These are phyloP conservation scores for Seira ritae DNA, from an alignment of 2,888 invertebrate genomes.

Conservation along the genomic window DNA sequence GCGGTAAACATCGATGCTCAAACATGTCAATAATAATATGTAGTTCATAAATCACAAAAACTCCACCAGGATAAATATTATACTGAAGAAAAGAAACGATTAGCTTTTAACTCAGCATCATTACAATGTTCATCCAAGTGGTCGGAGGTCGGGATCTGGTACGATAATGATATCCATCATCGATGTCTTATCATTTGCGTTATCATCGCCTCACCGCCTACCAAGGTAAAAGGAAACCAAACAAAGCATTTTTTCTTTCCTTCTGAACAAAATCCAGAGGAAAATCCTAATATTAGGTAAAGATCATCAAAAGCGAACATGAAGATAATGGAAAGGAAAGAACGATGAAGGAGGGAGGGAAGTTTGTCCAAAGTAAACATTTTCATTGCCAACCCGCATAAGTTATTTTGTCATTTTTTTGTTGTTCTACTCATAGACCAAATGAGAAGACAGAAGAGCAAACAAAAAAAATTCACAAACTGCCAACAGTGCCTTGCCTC, in stretches of 20 bases:
- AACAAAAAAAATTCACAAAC: not conserved
- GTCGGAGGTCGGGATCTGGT: slow-evolving; percentile 12
- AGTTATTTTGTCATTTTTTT: slow-evolving; percentile 10
- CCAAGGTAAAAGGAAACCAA: slow-evolving; percentile 7
- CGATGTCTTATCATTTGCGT: slow-evolving; percentile 20
- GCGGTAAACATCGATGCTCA: no score
- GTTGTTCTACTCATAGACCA: not conserved
- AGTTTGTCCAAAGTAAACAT: slow-evolving; percentile 61
- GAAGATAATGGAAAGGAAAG: not conserved
- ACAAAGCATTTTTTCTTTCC: not conserved
- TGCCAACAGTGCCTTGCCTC: no score
- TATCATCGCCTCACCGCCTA: slow-evolving; percentile 19
- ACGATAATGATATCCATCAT: slow-evolving; percentile 52
- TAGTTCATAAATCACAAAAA: no score
- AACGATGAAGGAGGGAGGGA: not conserved
- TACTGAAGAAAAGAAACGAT: not conserved
- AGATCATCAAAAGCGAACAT: not conserved
- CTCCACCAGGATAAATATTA: no score
- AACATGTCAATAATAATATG: no score
- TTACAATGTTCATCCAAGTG: slow-evolving; percentile 5
- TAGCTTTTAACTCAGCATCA: slow-evolving; percentile 19
- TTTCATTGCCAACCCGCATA: slow-evolving; percentile 50
- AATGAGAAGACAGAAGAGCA: not conserved
- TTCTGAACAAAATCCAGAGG: not conserved
- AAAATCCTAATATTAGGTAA: not conserved